Conservation (phyloP, 2,888 invertebrate genomes). For the Leucophora obtusa region DNA sequence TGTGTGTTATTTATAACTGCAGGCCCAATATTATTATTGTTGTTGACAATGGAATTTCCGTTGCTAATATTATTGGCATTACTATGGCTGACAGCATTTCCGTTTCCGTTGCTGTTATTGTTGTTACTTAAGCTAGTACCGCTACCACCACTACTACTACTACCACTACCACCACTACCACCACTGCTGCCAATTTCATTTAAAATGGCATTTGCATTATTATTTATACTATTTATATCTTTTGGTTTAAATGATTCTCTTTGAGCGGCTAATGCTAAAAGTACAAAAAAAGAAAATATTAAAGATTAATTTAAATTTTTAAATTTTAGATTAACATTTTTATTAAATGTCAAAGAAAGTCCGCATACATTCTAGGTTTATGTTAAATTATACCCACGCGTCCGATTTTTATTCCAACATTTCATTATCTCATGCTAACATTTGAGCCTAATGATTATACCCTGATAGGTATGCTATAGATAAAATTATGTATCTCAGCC, state of each 20-base stretch:
- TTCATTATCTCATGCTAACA: neutral
- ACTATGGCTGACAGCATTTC: conserved; percentile 58
- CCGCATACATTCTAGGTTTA: neutral
- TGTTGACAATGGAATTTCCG: conserved; percentile 62
- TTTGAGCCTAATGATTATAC: neutral
- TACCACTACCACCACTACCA: too few species aligned
- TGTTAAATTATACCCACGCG: conserved; percentile 1
- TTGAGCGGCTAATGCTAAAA: conserved; percentile 75
- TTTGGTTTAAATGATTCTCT: conserved; percentile 77
- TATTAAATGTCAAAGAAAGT: conserved; percentile 13
- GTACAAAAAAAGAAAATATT: conserved; percentile 1
- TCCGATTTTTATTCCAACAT: neutral
- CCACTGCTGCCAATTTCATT: conserved; percentile 62
- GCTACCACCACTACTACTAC: conserved; percentile 63
- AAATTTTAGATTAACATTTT: conserved; percentile 24
- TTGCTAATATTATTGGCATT: conserved; percentile 64
- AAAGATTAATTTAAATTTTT: conserved; percentile 34
- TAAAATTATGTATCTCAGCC: neutral
- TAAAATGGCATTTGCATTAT: conserved; percentile 72
- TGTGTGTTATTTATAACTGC: conserved; percentile 35
- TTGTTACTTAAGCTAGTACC: conserved; percentile 45
- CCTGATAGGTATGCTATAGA: conserved; percentile 16
- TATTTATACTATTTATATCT: conserved; percentile 71
- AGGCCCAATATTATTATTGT: conserved; percentile 42
- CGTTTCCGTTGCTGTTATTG: conserved; percentile 39